Conservation (phyloP, 92 coral and sea anemone species). For the Palythoa grandiflora region DNA sequence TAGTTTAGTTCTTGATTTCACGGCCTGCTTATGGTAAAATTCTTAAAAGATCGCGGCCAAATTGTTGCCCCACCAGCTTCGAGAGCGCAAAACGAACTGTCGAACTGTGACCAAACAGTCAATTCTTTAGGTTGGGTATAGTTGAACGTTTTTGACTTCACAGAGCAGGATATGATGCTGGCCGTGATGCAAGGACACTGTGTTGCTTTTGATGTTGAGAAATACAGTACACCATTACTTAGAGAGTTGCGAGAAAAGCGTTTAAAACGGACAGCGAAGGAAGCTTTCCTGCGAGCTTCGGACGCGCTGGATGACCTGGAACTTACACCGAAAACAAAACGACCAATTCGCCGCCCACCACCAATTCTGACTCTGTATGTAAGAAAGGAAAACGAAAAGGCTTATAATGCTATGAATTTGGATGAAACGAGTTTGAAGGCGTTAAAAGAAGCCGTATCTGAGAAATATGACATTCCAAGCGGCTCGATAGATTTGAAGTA, state of each 20-base stretch:
- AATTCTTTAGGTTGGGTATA: not conserved
- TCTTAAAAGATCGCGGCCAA: not conserved
- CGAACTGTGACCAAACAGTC: not conserved
- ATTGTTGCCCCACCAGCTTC: not conserved
- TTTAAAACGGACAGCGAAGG: conserved; percentile 75
- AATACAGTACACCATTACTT: conserved; percentile 86
- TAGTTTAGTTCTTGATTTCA: not conserved
- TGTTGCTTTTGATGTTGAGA: conserved; percentile 78
- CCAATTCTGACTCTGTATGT: conserved; percentile 85
- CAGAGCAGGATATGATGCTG: conserved; percentile 78
- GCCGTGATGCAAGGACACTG: conserved; percentile 70
- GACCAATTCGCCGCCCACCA: conserved; percentile 89
- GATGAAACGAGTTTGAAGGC: conserved; percentile 79
- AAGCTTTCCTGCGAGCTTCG: conserved; percentile 79
- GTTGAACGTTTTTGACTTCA: conserved; percentile 7
- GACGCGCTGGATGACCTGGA: conserved; percentile 86
- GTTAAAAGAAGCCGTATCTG: conserved; percentile 82
- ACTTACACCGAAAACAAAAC: conserved; percentile 78
- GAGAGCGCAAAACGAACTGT: not conserved
- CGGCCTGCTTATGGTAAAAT: not conserved
- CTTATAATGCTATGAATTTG: conserved; percentile 87
- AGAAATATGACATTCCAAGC: conserved; percentile 75
- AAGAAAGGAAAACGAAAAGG: conserved; percentile 87
- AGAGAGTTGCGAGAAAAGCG: conserved; percentile 77
- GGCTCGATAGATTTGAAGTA: conserved; percentile 58